Percentiles rank a stretch among this genome's conserved stretches.
These are phyloP conservation scores for Anaspis maculata DNA, from an alignment of 2,888 invertebrate species.

Conservation along the genomic window DNA sequence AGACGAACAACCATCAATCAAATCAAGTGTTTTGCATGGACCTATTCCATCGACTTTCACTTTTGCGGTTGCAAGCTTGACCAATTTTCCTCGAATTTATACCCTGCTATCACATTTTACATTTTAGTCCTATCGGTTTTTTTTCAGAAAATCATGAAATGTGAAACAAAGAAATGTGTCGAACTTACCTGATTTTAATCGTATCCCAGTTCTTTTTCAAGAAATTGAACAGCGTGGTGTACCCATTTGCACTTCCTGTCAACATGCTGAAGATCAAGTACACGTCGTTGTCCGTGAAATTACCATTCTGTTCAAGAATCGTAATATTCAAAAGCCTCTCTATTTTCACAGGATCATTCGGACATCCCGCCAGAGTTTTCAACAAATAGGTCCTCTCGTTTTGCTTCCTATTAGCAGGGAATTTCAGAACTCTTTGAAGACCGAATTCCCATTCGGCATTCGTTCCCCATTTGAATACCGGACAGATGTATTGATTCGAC, in stretches of 20 bases:
- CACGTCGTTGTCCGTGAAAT: slow-evolving; percentile 69
- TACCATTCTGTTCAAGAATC: slow-evolving; percentile 58
- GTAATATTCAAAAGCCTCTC: slow-evolving; percentile 58
- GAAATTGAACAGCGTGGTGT: slow-evolving; percentile 64
- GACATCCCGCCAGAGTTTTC: slow-evolving; percentile 72
- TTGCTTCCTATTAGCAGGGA: slow-evolving; percentile 60
- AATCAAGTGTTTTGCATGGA: too few species aligned
- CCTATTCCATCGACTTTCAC: too few species aligned
- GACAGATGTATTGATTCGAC: slow-evolving; percentile 67
- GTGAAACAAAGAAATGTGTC: too few species aligned
- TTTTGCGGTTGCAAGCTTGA: too few species aligned
- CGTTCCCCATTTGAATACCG: slow-evolving; percentile 75
- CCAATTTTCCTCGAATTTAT: too few species aligned
- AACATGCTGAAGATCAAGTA: slow-evolving; percentile 69
- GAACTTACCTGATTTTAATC: slow-evolving; percentile 55
- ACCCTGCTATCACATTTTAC: too few species aligned
- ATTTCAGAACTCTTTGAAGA: slow-evolving; percentile 64
- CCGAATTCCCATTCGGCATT: slow-evolving; percentile 77
- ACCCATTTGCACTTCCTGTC: slow-evolving; percentile 61
- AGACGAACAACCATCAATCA: too few species aligned
- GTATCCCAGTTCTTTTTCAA: slow-evolving; percentile 61
- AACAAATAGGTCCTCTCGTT: slow-evolving; percentile 70
- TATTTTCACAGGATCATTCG: slow-evolving; percentile 62
- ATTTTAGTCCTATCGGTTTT: too few species aligned
- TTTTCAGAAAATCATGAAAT: too few species aligned